Percentiles rank a stretch among this genome's conserved stretches.
phyloP scores from a whole-genome alignment of 2,888 invertebrate species.

The Tenthredo distinguenda region DNA sequence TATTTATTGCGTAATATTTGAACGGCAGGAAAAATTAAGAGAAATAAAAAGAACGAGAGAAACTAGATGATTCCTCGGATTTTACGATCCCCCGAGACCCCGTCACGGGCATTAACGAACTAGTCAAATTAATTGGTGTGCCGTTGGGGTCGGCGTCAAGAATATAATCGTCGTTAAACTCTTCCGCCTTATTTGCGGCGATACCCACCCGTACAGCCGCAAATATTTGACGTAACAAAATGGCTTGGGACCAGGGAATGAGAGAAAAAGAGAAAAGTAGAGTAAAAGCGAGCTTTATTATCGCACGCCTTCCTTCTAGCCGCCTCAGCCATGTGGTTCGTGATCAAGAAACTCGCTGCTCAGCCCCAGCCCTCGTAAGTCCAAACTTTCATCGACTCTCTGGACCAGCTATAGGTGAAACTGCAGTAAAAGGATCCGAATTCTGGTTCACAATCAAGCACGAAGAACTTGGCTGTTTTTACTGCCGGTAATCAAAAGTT shows the following conservation, averaged over 20 bases:
- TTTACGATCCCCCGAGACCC: background rate
- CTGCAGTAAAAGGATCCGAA: slow-evolving; percentile 22
- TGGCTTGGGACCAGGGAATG: background rate
- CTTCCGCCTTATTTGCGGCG: slow-evolving; percentile 32
- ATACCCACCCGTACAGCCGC: background rate
- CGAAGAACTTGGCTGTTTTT: slow-evolving; percentile 15
- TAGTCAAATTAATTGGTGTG: slow-evolving; percentile 2
- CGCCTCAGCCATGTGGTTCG: slow-evolving; percentile 3
- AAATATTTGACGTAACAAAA: slow-evolving; percentile 13
- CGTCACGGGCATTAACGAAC: background rate
- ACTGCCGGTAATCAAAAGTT: background rate
- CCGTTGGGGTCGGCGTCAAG: background rate
- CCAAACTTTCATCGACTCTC: slow-evolving; percentile 23
- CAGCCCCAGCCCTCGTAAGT: background rate
- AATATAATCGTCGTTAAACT: slow-evolving; percentile 37
- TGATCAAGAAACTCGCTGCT: background rate
- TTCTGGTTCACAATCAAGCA: background rate
- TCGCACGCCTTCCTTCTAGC: background rate
- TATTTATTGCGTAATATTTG: background rate
- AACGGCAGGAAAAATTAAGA: background rate
- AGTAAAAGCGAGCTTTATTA: background rate
- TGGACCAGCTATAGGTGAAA: background rate
- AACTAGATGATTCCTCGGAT: background rate
- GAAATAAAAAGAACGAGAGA: background rate
- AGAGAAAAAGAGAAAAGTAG: background rate